A percentile compares a stretch with the other conserved stretches of the same genome.
phyloP scores from a whole-genome alignment of 92 coral and sea anemone genomes.

The Actinostola sp. region DNA sequence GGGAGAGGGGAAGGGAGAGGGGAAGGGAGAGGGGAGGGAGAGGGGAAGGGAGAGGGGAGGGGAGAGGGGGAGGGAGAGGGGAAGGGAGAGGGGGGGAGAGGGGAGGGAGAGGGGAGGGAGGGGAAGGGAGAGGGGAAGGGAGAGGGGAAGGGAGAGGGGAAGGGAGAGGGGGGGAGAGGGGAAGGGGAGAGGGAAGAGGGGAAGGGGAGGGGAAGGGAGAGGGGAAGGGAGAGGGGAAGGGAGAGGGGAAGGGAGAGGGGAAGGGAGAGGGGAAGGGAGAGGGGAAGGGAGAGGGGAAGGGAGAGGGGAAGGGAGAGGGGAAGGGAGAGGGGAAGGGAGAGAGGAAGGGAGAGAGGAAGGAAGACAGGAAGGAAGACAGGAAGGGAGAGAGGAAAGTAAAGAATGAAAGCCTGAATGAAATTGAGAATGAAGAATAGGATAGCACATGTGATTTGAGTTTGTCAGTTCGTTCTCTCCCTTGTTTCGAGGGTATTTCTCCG shows the following conservation, averaged over 20 bases:
- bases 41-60: not conserved
- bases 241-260: too few relatives aligned
- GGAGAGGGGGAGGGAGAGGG: not conserved
- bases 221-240: too few relatives aligned
- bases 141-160: conserved; percentile 59
- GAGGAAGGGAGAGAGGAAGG: conserved; percentile 24
- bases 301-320: conserved; percentile 65
- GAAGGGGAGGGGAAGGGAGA: too few relatives aligned
- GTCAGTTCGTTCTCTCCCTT: too few relatives aligned
- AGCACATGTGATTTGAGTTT: too few relatives aligned
- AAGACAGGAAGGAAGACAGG: conserved; percentile 18
- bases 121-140: too few relatives aligned
- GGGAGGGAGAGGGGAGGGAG: too few relatives aligned
- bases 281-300: conserved; percentile 32
- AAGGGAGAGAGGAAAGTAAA: conserved; percentile 22
- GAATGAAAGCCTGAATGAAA: too few relatives aligned
- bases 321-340: conserved; percentile 50
- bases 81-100: not conserved
- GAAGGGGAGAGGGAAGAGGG: conserved; percentile 54
- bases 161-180: conserved; percentile 53
- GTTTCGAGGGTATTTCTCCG: too few relatives aligned
- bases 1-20: not conserved
- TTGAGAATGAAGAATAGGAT: not conserved
- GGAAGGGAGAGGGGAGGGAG: not conserved
- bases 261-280: too few relatives aligned